These are phyloP conservation scores for Sturnira hondurensis DNA, from an alignment of 2,113 vertebrate genomes.

Conservation along the genomic window DNA sequence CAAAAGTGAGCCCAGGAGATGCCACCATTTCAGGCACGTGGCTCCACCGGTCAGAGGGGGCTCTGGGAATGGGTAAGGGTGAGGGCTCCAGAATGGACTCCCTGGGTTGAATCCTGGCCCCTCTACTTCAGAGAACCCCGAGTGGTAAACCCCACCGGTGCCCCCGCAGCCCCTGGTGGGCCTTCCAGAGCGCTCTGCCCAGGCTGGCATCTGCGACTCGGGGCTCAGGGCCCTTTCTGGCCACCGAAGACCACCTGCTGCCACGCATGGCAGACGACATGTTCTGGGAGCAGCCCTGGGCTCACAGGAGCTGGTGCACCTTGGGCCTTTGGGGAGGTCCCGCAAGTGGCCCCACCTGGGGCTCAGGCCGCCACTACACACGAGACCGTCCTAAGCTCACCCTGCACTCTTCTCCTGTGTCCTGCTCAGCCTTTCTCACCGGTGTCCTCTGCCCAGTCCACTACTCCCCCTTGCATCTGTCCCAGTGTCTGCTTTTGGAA, in stretches of 20 bases:
- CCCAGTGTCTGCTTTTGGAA: neutral
- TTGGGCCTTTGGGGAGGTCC: neutral
- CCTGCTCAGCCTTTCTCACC: neutral
- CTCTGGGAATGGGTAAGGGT: neutral
- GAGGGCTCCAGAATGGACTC: neutral
- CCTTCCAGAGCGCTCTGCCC: neutral
- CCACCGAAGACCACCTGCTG: rapidly evolving
- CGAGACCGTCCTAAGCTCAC: rapidly evolving
- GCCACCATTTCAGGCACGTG: rapidly evolving
- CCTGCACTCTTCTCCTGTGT: rapidly evolving
- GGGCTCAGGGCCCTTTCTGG: neutral
- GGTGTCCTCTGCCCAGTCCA: neutral
- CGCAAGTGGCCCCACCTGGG: neutral
- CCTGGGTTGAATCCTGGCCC: neutral
- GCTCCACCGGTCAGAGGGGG: neutral
- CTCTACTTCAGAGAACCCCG: neutral
- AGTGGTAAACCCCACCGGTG: rapidly evolving
- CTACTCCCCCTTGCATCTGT: neutral
- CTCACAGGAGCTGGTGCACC: neutral
- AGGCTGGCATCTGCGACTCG: rapidly evolving
- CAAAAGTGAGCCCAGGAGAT: neutral
- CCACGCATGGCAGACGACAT: neutral
- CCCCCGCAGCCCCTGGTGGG: neutral
- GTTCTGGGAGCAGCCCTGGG: rapidly evolving
- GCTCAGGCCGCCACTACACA: rapidly evolving